A percentile compares a stretch with the other conserved stretches of the same genome.
Conservation (phyloP, 2,888 invertebrate genomes). For the Thysanoteuthis rhombus region DNA sequence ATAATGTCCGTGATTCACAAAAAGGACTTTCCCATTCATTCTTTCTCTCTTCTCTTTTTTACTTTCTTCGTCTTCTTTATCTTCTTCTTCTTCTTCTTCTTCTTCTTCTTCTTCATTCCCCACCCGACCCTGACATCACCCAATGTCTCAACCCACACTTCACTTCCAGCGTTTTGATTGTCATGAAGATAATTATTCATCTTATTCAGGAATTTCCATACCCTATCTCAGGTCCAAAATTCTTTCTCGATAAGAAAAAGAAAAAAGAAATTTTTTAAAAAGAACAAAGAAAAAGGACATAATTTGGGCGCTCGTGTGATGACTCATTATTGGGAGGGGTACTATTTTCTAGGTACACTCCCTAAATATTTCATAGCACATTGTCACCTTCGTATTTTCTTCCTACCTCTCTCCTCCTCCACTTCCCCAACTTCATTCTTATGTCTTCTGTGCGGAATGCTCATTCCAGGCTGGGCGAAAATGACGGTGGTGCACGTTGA, state of each 20-base stretch:
- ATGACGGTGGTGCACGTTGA: not conserved
- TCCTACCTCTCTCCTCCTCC: not conserved
- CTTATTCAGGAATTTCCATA: not conserved
- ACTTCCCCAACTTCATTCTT: not conserved
- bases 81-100: not conserved
- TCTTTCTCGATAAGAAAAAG: not conserved
- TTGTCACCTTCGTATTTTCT: not conserved
- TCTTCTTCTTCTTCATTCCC: not conserved
- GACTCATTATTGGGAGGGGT: not conserved
- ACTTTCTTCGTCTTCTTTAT: not conserved
- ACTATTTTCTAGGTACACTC: not conserved
- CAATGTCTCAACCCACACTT: not conserved
- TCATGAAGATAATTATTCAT: slow-evolving; percentile 12
- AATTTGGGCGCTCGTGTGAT: not conserved
- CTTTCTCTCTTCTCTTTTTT: not conserved
- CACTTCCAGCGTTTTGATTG: not conserved
- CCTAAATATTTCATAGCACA: not conserved
- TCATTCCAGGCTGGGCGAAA: not conserved
- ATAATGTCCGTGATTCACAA: not conserved
- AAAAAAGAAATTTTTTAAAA: not conserved
- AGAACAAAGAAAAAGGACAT: not conserved
- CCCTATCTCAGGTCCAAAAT: not conserved
- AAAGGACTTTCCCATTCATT: not conserved
- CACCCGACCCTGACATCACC: no score
- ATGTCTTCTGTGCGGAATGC: not conserved